Percentiles rank a stretch among this genome's conserved stretches.
These are phyloP conservation scores for Enteromius radiatus DNA, from an alignment of 2,797 vertebrate species.

Conservation along the genomic window DNA sequence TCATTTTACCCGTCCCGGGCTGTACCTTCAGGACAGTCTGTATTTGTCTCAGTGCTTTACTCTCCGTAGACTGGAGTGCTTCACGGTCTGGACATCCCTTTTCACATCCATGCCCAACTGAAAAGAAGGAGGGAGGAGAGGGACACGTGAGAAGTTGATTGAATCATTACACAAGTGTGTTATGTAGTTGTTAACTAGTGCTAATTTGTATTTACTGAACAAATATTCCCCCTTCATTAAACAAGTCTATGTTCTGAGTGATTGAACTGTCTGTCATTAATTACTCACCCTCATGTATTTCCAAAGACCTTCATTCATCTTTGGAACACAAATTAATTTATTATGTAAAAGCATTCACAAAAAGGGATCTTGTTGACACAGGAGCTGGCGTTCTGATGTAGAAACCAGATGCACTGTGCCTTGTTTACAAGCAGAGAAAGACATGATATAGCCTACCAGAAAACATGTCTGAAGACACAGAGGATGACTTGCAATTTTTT, in stretches of 20 bases:
- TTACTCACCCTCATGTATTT: not conserved
- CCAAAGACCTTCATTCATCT: not conserved
- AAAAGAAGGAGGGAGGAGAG: slow-evolving; percentile 68
- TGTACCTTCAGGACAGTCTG: slow-evolving; percentile 75
- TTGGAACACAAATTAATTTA: not conserved
- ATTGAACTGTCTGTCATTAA: not conserved
- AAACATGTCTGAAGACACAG: not conserved
- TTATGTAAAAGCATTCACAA: too few species aligned
- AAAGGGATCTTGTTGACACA: too few species aligned
- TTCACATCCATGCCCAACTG: slow-evolving; percentile 87
- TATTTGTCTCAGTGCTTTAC: slow-evolving; percentile 89
- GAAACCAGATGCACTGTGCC: too few species aligned
- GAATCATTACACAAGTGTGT: not conserved
- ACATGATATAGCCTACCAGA: too few species aligned
- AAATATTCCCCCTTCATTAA: not conserved
- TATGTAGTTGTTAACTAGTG: not conserved
- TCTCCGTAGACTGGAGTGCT: slow-evolving; percentile 91
- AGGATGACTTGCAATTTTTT: not conserved
- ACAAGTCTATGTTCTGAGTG: not conserved
- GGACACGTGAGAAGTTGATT: slow-evolving; percentile 51
- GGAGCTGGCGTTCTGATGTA: too few species aligned
- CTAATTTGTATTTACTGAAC: not conserved
- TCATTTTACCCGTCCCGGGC: slow-evolving; percentile 56
- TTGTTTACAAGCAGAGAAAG: too few species aligned
- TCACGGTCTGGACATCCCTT: slow-evolving; percentile 91